These are phyloP conservation scores for Platycheirus rosarum DNA, from an alignment of 2,888 invertebrate species.

Conservation along the genomic window DNA sequence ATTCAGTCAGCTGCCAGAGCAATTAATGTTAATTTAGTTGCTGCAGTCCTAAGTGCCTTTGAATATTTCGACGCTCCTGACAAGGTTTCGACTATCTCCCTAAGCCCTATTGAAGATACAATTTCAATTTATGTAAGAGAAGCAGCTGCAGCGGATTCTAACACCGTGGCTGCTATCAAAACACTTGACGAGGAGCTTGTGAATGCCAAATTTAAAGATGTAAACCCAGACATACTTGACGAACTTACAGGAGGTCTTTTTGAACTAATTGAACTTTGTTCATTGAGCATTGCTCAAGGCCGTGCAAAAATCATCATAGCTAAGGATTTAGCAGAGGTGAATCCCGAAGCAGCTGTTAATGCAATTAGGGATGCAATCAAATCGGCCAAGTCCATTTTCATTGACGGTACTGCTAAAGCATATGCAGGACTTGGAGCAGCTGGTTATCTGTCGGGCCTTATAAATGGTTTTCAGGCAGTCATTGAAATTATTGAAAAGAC, in stretches of 20 bases:
- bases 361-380: fast-evolving
- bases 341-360: slow-evolving; percentile 6
- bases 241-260: too few species aligned
- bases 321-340: background rate
- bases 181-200: background rate
- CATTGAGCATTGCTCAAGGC: too few species aligned
- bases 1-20: background rate
- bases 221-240: too few species aligned
- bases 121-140: background rate
- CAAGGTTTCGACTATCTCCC: background rate
- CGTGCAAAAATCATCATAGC: background rate
- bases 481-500: slow-evolving; percentile 9
- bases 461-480: background rate
- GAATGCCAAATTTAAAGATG: fast-evolving
- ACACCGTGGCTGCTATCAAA: background rate
- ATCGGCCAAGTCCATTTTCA: background rate
- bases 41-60: background rate
- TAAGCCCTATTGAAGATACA: background rate
- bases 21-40: background rate
- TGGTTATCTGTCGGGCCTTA: background rate
- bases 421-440: slow-evolving; percentile 2
- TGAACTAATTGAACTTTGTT: too few species aligned
- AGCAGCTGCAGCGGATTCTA: background rate
- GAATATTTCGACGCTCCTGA: background rate
- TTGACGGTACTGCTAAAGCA: slow-evolving; percentile 1